Evolutionary conservation across 2,797 vertebrate species (phyloP).

Genomic region (Acipenser oxyrinchus): DNA sequence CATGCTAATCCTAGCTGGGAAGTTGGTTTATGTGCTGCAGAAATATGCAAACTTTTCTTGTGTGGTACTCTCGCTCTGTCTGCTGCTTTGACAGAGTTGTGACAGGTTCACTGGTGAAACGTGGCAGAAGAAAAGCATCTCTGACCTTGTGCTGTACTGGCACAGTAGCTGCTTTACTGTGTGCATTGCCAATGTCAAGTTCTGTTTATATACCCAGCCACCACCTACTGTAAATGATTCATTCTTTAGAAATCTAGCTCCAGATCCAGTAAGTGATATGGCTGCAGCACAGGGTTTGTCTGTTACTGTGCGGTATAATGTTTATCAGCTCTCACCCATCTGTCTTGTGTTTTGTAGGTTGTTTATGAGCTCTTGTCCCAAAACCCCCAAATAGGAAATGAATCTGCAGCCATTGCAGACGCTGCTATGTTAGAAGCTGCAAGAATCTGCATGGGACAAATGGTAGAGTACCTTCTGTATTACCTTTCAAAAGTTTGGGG

Average conservation of each 20-base stretch:
- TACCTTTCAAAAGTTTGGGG: too few species aligned
- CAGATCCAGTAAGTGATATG: neutral
- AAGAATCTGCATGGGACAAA: conserved; percentile 75
- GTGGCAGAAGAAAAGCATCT: too few species aligned
- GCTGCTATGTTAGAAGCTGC: conserved; percentile 96
- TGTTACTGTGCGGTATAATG: neutral
- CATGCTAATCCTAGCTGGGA: too few species aligned
- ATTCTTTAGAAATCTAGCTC: neutral
- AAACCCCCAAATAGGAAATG: conserved; percentile 68
- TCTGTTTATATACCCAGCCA: neutral
- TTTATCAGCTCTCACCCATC: neutral
- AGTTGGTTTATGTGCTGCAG: too few species aligned
- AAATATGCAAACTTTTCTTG: too few species aligned
- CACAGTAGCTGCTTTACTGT: neutral
- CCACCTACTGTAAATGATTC: neutral
- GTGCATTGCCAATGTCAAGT: neutral
- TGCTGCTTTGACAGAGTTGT: too few species aligned
- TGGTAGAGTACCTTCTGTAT: conserved; percentile 60
- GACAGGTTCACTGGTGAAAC: too few species aligned
- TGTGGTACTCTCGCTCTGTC: too few species aligned
- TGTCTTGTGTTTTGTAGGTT: conserved; percentile 52
- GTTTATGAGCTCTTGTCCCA: conserved; percentile 84
- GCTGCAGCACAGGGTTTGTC: neutral
- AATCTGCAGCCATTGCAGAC: conserved; percentile 71
- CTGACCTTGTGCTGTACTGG: too few species aligned